Evolutionary conservation across 1,140 invertebrate species (phyloP).

Genomic region (Andrena cerasifolii): DNA sequence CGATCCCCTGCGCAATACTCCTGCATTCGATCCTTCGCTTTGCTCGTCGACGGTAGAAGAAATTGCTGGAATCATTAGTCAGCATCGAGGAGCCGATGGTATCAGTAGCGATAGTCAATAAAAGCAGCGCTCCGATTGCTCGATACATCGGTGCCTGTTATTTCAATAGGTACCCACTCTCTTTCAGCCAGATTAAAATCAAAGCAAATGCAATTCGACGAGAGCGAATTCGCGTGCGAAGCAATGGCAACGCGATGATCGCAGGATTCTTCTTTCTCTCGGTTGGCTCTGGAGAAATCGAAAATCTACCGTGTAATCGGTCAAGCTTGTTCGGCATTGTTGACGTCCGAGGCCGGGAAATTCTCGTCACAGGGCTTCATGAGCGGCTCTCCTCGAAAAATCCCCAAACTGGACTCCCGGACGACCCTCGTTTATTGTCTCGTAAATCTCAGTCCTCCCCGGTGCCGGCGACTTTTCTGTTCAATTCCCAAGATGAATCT

Average conservation of each 20-base stretch:
- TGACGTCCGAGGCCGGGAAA: constrained; percentile 33
- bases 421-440: not conserved
- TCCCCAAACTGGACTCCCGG: not conserved
- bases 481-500: not conserved
- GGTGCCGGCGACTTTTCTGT: not conserved
- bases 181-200: too few species aligned
- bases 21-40: not conserved
- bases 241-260: too few species aligned
- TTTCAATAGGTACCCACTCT: too few species aligned
- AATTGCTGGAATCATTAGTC: not conserved
- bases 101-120: too few species aligned
- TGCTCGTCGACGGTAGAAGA: not conserved
- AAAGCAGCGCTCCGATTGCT: too few species aligned
- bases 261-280: not conserved
- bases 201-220: too few species aligned
- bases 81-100: too few species aligned
- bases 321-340: constrained; percentile 43
- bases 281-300: not conserved
- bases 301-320: constrained; percentile 52
- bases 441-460: constrained; percentile 13
- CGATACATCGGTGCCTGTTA: too few species aligned
- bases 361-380: not conserved
- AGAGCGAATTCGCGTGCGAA: too few species aligned
- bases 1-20: not conserved
- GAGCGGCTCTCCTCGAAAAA: not conserved